Evolutionary conservation across 2,797 vertebrate genomes (phyloP), one percentile per base, ranked within the genome.

Genomic region (Tamandua tetradactyla): DNA sequence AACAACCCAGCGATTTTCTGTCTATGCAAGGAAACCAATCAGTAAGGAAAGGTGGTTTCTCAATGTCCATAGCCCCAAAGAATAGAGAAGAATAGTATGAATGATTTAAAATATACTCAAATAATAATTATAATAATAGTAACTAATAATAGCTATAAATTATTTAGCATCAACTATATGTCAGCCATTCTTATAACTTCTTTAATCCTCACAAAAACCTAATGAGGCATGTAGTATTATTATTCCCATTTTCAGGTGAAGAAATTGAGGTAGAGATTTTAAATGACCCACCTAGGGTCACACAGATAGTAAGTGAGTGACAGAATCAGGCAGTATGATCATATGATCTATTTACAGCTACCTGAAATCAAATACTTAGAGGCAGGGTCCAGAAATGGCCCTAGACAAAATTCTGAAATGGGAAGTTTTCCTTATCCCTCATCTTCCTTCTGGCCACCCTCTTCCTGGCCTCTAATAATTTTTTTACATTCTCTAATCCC

Each of bases 401-500:
- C 13, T 88, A 66, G 68, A 69, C 18, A 76, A 91, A 85, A 78
- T 11, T 69, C 23, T 81, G n/a, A 92, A 89, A n/a, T 55, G 4
- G 12, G 2, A 3, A 76, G 13, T 75, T 94, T 95, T 93, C 23
- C 32, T 91, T 93, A 35, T 30, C n/a, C 20, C 2, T 15, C 30
- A 32, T 4, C 4, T 81, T 23, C 17, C 42, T 75, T 61, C 15
- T 91, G 18, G 25, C 30, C 35, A 87, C 18, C 13, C 11, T 59
- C 66, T 69, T n/a, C 64, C 40, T 18, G 66, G 25, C 40, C 30
- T 13, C 11, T 20, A 62, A 74, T 64, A 3, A 62, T 57, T 94
- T 72, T 94, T 72, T 32, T 76, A 2, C 78, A 37, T 49, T 86
- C 44, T 92, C 23, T 92, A 90, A 92, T 90, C 89, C 61, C 1